phyloP scores from a whole-genome alignment of 1,140 invertebrate genomes.

The Penaeus indicus region DNA sequence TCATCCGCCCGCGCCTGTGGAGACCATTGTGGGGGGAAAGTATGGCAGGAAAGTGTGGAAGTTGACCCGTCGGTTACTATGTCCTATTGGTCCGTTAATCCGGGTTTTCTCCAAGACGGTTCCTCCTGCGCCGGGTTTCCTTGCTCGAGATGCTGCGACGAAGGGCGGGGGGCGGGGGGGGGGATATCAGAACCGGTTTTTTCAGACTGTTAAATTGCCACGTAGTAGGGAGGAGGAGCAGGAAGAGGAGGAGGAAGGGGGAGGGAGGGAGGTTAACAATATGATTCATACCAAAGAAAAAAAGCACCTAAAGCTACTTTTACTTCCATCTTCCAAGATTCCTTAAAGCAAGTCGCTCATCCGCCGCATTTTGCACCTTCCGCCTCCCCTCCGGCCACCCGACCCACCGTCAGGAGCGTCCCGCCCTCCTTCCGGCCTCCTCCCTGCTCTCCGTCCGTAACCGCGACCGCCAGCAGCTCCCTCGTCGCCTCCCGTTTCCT shows the following conservation, averaged over 20 bases:
- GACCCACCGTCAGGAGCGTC: no score
- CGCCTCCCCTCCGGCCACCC: no score
- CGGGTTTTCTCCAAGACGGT: background rate
- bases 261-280: background rate
- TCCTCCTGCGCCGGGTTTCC: background rate
- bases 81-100: no score
- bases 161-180: background rate
- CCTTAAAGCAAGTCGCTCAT: no score
- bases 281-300: background rate
- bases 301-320: no score
- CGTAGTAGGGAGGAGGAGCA: background rate
- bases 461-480: no score
- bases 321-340: background rate
- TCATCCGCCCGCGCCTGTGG: background rate
- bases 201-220: no score
- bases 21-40: conserved; percentile 1
- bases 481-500: conserved; percentile 21
- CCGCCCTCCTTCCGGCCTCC: background rate
- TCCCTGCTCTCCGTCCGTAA: no score
- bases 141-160: background rate
- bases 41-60: conserved; percentile 31
- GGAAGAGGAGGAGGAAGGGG: background rate
- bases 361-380: no score
- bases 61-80: conserved; percentile 4
- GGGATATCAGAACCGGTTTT: no score